A percentile compares a stretch with the other conserved stretches of the same genome.
phyloP scores from a whole-genome alignment of 2,113 vertebrate species.

The Hypomesus transpacificus region DNA sequence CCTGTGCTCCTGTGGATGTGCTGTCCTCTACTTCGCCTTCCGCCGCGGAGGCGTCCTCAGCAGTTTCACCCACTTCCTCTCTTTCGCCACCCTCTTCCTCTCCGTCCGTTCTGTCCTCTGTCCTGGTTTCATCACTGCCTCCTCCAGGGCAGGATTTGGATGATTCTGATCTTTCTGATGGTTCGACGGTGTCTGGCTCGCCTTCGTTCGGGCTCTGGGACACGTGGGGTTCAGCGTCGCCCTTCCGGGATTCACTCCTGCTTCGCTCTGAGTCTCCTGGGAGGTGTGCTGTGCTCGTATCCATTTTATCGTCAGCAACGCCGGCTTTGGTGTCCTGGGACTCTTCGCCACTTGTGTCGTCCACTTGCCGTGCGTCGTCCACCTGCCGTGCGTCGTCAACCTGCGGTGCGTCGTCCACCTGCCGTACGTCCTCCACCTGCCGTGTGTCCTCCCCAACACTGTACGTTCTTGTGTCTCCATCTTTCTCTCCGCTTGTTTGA shows the following conservation, averaged over 20 bases:
- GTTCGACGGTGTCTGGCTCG: background rate
- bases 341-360: constrained; percentile 3
- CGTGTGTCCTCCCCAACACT: too few relatives aligned
- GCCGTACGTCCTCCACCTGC: background rate
- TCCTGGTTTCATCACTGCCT: background rate
- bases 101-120: background rate
- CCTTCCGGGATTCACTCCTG: background rate
- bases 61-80: background rate
- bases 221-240: background rate
- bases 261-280: background rate
- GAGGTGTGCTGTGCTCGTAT: background rate
- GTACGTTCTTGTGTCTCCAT: background rate
- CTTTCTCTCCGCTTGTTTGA: background rate
- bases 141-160: background rate
- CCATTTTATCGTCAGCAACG: background rate
- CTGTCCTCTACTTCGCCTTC: background rate
- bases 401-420: background rate
- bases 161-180: background rate
- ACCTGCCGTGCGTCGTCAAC: background rate
- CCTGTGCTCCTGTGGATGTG: background rate
- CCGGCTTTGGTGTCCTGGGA: background rate
- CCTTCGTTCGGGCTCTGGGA: background rate
- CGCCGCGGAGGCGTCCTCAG: background rate
- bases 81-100: background rate
- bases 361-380: constrained; percentile 9